Evolutionary conservation across 2,113 vertebrate species (phyloP).

Genomic region (Boulengeromyrus knoepffleri): DNA sequence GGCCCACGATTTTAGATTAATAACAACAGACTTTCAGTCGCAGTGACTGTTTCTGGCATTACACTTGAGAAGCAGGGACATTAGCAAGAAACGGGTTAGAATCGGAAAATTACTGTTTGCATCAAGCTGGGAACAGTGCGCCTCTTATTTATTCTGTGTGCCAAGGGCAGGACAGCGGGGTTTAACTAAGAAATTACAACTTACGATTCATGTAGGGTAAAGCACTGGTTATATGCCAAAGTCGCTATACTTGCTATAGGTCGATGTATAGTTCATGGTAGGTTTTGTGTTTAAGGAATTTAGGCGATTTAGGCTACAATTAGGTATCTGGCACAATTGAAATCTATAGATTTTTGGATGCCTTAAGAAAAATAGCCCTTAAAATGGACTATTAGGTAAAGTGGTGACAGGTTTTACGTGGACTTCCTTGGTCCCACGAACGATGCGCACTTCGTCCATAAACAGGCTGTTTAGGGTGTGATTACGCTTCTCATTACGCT

Average conservation of each 20-base stretch:
- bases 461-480: not conserved
- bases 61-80: not conserved
- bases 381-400: not conserved
- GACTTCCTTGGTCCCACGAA: not conserved
- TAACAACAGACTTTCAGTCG: not conserved
- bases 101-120: not conserved
- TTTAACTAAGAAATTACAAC: not conserved
- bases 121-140: not conserved
- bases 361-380: not conserved
- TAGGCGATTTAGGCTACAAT: not conserved
- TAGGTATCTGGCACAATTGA: not conserved
- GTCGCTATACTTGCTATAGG: not conserved
- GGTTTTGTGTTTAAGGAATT: not conserved
- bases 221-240: not conserved
- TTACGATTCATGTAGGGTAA: not conserved
- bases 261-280: not conserved
- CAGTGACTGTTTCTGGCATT: not conserved
- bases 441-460: not conserved
- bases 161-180: not conserved
- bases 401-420: not conserved
- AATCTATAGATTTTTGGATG: not conserved
- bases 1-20: not conserved
- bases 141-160: not conserved
- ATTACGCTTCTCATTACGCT: not conserved
- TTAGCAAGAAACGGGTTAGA: not conserved